These are phyloP conservation scores for Brachystomella parvula DNA, from an alignment of 1,140 invertebrate genomes.

Conservation along the genomic window DNA sequence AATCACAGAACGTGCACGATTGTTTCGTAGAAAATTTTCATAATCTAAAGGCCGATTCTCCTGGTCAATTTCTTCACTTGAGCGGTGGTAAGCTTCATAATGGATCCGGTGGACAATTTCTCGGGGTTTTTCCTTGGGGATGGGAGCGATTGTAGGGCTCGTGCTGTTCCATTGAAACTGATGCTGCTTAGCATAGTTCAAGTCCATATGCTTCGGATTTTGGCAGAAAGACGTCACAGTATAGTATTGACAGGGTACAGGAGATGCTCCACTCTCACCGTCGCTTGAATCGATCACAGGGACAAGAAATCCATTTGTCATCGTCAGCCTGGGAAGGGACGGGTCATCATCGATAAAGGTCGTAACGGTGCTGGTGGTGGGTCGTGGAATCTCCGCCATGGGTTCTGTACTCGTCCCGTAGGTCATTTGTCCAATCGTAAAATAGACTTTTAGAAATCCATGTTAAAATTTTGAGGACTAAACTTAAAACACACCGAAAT, in stretches of 20 bases:
- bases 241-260: not conserved
- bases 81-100: constrained; percentile 6
- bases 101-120: constrained; percentile 31
- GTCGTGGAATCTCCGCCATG: not conserved
- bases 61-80: constrained; percentile 14
- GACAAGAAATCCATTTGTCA: not conserved
- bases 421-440: not conserved
- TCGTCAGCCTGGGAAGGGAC: not conserved
- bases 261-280: not conserved
- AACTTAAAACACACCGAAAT: not conserved
- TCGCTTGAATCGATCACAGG: not conserved
- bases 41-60: not conserved
- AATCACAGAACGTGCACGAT: not conserved
- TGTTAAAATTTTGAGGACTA: not conserved
- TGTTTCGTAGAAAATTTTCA: not conserved
- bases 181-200: not conserved
- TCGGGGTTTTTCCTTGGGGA: constrained; percentile 2
- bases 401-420: not conserved
- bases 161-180: constrained; percentile 1
- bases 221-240: not conserved
- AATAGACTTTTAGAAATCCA: not conserved
- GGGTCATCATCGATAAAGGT: constrained; percentile 2
- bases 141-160: not conserved
- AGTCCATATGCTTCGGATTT: not conserved
- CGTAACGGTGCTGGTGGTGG: not conserved